phyloP scores from a whole-genome alignment of 2,113 vertebrate genomes.

The Heterotis niloticus region DNA sequence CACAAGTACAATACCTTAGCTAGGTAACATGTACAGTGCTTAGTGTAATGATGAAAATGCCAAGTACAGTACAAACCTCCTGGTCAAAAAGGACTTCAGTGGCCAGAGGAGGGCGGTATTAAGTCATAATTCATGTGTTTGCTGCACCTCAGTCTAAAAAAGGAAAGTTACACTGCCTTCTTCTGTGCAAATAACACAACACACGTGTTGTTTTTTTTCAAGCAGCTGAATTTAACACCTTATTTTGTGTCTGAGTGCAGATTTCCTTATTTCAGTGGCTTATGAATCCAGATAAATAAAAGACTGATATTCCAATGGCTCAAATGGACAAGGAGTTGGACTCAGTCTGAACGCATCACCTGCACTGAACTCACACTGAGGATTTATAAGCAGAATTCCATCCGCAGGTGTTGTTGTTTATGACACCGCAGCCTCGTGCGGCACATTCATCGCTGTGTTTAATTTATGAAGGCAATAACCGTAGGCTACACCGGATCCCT shows the following conservation, averaged over 20 bases:
- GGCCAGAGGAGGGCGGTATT: not conserved
- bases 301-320: not conserved
- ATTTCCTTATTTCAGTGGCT: not conserved
- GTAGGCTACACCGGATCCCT: not conserved
- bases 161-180: not conserved
- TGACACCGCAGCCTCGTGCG: not conserved
- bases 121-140: not conserved
- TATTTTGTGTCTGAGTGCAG: not conserved
- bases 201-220: not conserved
- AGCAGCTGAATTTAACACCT: not conserved
- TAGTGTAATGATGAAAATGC: too few relatives aligned
- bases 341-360: not conserved
- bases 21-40: too few relatives aligned
- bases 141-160: too few relatives aligned
- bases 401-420: not conserved
- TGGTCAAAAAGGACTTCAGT: not conserved
- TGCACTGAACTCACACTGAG: too few relatives aligned
- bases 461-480: not conserved
- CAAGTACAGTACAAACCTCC: too few relatives aligned
- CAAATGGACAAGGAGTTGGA: too few relatives aligned
- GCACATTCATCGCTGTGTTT: not conserved
- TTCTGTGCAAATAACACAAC: not conserved
- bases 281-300: slow-evolving; percentile 1
- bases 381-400: not conserved
- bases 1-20: too few relatives aligned